These are phyloP conservation scores for Dendrolimus houi DNA, from an alignment of 2,888 invertebrate species.

Conservation along the genomic window DNA sequence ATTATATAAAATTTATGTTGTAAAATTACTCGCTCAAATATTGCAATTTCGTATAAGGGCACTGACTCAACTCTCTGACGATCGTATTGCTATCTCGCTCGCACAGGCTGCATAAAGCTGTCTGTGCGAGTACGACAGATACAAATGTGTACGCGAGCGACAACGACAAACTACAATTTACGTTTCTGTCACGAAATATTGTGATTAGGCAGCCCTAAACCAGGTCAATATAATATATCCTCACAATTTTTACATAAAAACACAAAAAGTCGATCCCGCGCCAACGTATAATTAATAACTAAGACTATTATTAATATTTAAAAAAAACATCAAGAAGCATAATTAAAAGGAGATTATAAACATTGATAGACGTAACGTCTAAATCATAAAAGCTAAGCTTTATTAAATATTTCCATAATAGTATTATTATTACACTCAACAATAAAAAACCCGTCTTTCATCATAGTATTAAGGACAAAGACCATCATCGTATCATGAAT, in stretches of 20 bases:
- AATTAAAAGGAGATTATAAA: constrained; percentile 25
- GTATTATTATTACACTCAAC: no score
- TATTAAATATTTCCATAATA: constrained; percentile 1
- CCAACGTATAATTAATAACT: constrained; percentile 18
- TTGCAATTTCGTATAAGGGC: no score
- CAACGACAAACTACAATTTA: constrained; percentile 1
- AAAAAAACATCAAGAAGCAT: constrained; percentile 9
- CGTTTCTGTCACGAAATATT: constrained; percentile 9
- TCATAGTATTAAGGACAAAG: no score
- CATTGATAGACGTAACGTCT: constrained; percentile 19
- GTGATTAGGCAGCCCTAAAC: neutral
- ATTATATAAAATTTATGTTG: no score
- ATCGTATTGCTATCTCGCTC: no score
- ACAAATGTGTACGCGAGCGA: no score
- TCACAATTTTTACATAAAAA: constrained; percentile 27
- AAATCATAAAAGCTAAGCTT: constrained; percentile 27
- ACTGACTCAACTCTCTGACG: no score
- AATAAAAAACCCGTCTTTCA: no score
- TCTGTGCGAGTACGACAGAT: no score
- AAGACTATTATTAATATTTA: constrained; percentile 16
- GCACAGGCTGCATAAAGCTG: no score
- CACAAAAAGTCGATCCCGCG: constrained; percentile 16
- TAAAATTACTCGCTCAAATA: no score
- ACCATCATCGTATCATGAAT: no score
- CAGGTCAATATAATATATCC: constrained; percentile 9